A percentile compares a stretch with the other conserved stretches of the same genome.
These are phyloP conservation scores for Eulemur macaco DNA, from an alignment of 2,113 vertebrate species.

Conservation along the genomic window DNA sequence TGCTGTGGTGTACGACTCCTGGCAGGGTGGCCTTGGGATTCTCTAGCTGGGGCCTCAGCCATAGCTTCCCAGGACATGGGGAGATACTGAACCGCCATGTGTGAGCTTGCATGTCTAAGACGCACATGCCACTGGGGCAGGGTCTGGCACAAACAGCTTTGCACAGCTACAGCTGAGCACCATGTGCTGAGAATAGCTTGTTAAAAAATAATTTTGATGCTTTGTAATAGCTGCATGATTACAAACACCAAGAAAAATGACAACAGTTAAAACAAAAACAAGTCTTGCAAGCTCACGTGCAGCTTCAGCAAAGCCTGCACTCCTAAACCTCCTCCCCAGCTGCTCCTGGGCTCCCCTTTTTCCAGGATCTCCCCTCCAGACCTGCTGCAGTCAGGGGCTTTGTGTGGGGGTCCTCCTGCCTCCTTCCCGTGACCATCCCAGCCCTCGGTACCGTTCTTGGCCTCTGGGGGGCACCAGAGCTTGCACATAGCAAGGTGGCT, in stretches of 20 bases:
- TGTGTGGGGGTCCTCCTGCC: not conserved
- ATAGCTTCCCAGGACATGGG: not conserved
- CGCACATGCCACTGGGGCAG: rapidly evolving
- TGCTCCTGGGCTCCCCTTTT: not conserved
- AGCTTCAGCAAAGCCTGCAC: not conserved
- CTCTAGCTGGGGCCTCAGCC: not conserved
- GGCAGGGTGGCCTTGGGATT: not conserved
- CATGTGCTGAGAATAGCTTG: not conserved
- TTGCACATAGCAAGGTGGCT: conserved; percentile 22
- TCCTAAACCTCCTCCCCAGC: rapidly evolving
- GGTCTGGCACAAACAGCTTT: not conserved
- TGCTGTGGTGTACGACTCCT: not conserved
- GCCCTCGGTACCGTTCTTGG: not conserved
- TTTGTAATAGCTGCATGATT: conserved; percentile 53
- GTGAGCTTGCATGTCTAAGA: not conserved
- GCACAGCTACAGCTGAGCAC: not conserved
- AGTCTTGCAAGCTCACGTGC: not conserved
- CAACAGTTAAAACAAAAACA: conserved; percentile 34
- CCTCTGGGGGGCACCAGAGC: conserved; percentile 78
- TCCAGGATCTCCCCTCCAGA: not conserved
- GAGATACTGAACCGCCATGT: not conserved
- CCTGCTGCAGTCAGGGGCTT: not conserved
- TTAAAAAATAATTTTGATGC: conserved; percentile 23
- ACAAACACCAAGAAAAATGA: conserved; percentile 46
- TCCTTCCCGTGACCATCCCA: not conserved